A percentile compares a stretch with the other conserved stretches of the same genome.
Evolutionary conservation across 2,797 vertebrate species (phyloP).

Genomic region (Schizopygopsis pylzovi): DNA sequence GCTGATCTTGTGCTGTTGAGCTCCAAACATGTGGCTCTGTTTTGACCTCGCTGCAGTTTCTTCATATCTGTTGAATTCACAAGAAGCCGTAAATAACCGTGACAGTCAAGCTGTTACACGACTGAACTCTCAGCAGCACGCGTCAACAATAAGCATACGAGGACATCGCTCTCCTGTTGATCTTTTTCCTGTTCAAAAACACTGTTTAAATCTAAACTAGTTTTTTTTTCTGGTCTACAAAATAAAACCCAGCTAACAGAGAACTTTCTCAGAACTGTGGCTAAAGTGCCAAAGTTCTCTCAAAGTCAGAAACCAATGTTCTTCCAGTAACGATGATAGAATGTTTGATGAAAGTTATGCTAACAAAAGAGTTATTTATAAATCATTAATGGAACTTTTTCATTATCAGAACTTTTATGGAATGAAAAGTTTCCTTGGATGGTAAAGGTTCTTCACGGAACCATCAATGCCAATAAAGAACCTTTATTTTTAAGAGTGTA

Average conservation of each 20-base stretch:
- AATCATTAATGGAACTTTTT: not conserved
- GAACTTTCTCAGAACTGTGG: too few species aligned
- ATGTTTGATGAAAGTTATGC: not conserved
- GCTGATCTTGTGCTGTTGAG: slow-evolving; percentile 54
- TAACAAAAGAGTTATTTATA: not conserved
- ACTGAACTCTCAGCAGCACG: slow-evolving; percentile 92
- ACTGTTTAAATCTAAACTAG: not conserved
- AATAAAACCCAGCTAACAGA: not conserved
- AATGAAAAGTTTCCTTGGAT: not conserved
- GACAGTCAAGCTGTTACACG: slow-evolving; percentile 88
- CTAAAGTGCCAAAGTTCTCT: not conserved
- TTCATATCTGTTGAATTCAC: slow-evolving; percentile 91
- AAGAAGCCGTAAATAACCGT: slow-evolving; percentile 89
- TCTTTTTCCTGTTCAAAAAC: not conserved
- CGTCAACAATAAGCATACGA: slow-evolving; percentile 64
- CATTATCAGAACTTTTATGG: not conserved
- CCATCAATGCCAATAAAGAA: not conserved
- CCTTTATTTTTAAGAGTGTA: not conserved
- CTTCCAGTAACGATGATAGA: not conserved
- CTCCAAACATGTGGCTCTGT: slow-evolving; percentile 88
- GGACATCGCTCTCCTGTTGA: not conserved
- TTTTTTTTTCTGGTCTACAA: not conserved
- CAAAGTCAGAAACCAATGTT: not conserved
- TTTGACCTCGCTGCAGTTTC: slow-evolving; percentile 92
- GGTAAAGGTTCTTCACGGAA: not conserved